Evolutionary conservation across 2,797 vertebrate genomes (phyloP).

Genomic region (Mus spretus): DNA sequence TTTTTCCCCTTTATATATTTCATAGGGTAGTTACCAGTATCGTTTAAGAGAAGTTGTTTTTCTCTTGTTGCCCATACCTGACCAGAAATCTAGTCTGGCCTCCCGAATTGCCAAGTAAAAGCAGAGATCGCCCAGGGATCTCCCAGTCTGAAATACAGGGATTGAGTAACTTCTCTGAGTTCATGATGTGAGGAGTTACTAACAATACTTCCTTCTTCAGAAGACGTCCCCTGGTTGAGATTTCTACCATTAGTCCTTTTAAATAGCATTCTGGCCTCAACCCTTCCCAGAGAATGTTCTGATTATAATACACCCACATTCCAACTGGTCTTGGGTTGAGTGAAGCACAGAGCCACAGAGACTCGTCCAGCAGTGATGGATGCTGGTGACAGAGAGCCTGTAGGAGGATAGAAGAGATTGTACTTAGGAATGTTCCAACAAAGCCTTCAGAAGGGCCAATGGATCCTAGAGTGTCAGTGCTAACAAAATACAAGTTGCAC

Average conservation of each 20-base stretch:
- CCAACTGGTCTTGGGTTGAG: not conserved
- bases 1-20: constrained; percentile 40
- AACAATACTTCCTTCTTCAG: not conserved
- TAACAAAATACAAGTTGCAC: not conserved
- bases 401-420: not conserved
- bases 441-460: constrained; percentile 71
- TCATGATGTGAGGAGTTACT: not conserved
- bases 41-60: constrained; percentile 58
- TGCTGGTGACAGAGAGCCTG: not conserved
- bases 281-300: not conserved
- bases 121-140: constrained; percentile 2
- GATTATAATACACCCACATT: constrained; percentile 7
- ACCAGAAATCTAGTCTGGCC: constrained; percentile 41
- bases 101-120: constrained; percentile 41
- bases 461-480: not conserved
- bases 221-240: not conserved
- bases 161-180: not conserved
- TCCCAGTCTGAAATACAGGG: not conserved
- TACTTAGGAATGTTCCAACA: not conserved
- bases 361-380: not conserved
- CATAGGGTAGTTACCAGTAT: constrained; percentile 44
- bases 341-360: not conserved
- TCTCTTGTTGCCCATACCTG: constrained; percentile 15
- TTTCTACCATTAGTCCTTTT: not conserved
- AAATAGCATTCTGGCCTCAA: not conserved